These are phyloP conservation scores for Oophaga sylvatica DNA, from an alignment of 2,797 vertebrate species.

Conservation along the genomic window DNA sequence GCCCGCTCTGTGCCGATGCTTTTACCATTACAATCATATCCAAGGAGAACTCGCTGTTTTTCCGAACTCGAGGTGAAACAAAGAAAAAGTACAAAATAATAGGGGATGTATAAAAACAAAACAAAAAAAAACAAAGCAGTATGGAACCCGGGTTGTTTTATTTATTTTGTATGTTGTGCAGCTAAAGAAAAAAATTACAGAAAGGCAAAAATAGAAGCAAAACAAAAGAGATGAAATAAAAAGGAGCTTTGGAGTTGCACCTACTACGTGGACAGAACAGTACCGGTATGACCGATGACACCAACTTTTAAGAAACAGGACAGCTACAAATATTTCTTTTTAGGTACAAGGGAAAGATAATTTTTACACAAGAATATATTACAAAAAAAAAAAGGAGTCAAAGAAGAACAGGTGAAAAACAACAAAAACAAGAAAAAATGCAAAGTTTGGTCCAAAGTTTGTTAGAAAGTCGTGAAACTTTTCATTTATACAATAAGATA, in stretches of 20 bases:
- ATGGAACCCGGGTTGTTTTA: neutral
- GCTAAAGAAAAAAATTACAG: neutral
- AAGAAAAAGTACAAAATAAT: neutral
- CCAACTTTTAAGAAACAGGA: too few relatives aligned
- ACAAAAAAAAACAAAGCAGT: neutral
- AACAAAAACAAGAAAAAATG: too few relatives aligned
- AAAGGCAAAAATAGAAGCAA: slow-evolving; percentile 30
- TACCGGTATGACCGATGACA: too few relatives aligned
- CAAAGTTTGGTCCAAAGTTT: too few relatives aligned
- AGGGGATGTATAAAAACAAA: neutral
- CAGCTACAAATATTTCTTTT: too few relatives aligned
- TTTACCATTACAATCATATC: neutral
- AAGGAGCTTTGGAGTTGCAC: neutral
- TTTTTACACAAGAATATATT: too few relatives aligned
- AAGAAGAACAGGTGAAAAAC: too few relatives aligned
- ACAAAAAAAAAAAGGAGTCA: too few relatives aligned
- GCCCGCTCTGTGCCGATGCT: neutral
- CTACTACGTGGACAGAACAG: too few relatives aligned
- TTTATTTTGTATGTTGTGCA: neutral
- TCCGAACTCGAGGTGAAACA: slow-evolving; percentile 1
- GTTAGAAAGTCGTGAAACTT: too few relatives aligned
- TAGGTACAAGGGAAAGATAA: too few relatives aligned
- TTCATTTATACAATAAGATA: neutral
- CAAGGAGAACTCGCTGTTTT: slow-evolving; percentile 2
- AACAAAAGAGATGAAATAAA: neutral